Conservation (phyloP, 2,113 vertebrate species). For the Podiceps cristatus region DNA sequence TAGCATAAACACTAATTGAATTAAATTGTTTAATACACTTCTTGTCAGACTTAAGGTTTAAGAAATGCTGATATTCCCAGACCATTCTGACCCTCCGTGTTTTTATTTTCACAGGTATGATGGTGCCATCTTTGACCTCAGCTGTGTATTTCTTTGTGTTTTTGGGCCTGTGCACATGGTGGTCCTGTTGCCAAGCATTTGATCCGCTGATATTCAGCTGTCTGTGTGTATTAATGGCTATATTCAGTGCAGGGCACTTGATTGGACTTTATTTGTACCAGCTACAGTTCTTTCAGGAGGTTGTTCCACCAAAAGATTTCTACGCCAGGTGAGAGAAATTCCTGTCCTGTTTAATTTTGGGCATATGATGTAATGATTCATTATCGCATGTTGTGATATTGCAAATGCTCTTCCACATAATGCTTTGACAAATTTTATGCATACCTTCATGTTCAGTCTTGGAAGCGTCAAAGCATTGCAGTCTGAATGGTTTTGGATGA, state of each 20-base stretch:
- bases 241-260: constrained; percentile 95
- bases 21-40: background rate
- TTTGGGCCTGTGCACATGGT: constrained; percentile 97
- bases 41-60: background rate
- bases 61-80: background rate
- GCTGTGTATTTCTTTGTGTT: constrained; percentile 96
- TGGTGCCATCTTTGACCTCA: constrained; percentile 94
- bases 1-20: background rate
- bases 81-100: background rate
- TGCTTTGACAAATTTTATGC: background rate
- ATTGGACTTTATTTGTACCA: constrained; percentile 96
- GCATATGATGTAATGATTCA: background rate
- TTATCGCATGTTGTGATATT: background rate
- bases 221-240: constrained; percentile 96
- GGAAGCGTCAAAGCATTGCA: background rate
- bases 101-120: constrained; percentile 84
- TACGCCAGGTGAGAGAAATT: constrained; percentile 87
- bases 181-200: constrained; percentile 92
- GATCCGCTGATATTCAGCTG: constrained; percentile 97
- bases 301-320: constrained; percentile 83
- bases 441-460: background rate
- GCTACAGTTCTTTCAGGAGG: constrained; percentile 96
- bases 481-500: background rate
- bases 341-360: background rate
- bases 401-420: background rate